A percentile compares a stretch with the other conserved stretches of the same genome.
phyloP scores from a whole-genome alignment of 2,888 invertebrate species.

The Atethmia centrago region DNA sequence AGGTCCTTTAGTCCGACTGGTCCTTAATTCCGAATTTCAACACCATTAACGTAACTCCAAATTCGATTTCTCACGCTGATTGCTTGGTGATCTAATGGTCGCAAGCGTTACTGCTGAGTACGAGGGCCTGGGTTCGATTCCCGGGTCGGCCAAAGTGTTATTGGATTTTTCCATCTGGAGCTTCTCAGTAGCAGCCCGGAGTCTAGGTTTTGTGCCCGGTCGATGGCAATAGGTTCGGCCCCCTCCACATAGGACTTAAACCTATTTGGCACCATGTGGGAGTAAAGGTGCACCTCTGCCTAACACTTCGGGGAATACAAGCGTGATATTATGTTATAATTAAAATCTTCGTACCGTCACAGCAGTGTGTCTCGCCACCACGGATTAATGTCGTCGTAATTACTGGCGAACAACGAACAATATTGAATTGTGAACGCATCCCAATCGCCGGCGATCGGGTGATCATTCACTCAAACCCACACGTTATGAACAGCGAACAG shows the following conservation, averaged over 20 bases:
- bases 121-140: no score
- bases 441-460: constrained; percentile 29
- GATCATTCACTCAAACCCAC: constrained; percentile 44
- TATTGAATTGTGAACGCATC: constrained; percentile 65
- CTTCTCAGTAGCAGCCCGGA: no score
- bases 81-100: no score
- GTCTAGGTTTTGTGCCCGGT: no score
- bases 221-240: neutral
- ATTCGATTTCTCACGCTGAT: neutral
- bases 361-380: constrained; percentile 43
- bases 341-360: neutral
- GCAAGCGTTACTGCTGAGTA: no score
- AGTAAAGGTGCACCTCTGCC: no score
- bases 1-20: neutral
- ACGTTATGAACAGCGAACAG: neutral
- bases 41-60: neutral
- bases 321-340: neutral
- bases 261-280: neutral
- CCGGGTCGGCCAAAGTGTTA: no score
- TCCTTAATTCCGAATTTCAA: no score
- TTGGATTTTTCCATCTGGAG: no score
- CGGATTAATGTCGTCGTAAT: constrained; percentile 63
- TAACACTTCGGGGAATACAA: no score
- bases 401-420: constrained; percentile 65
- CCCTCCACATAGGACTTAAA: no score